phyloP scores from a whole-genome alignment of 2,797 vertebrate genomes.

The Graptemys geographica region DNA sequence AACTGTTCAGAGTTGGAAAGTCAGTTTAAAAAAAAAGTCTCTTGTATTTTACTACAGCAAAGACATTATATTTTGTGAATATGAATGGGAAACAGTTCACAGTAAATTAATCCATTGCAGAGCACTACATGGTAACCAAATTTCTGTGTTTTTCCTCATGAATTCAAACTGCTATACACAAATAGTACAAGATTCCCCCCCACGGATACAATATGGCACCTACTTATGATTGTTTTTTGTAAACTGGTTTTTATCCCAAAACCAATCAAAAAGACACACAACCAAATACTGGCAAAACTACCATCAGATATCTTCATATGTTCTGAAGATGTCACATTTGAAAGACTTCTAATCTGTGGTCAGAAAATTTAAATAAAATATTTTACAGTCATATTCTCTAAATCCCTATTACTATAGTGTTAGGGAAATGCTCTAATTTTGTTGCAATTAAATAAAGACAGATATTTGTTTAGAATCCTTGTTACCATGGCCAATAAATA shows the following conservation, averaged over 20 bases:
- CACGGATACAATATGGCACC: neutral
- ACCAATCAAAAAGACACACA: neutral
- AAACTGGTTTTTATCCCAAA: neutral
- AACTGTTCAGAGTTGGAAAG: neutral
- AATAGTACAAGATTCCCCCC: neutral
- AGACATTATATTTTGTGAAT: neutral
- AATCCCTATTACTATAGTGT: conserved; percentile 30
- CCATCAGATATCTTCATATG: neutral
- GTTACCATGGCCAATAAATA: conserved; percentile 58
- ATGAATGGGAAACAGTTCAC: neutral
- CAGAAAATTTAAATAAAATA: conserved; percentile 24
- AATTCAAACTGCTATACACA: neutral
- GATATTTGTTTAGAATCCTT: conserved; percentile 56
- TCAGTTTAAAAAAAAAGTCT: neutral
- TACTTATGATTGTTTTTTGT: neutral
- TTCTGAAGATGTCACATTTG: neutral
- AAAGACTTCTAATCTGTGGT: neutral
- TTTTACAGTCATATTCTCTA: conserved; percentile 27
- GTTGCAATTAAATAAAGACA: conserved; percentile 56
- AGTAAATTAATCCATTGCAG: neutral
- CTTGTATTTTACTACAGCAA: neutral
- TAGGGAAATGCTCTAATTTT: conserved; percentile 42
- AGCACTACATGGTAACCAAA: neutral
- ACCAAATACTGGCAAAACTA: neutral
- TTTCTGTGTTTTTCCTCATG: neutral